Evolutionary conservation across 2,888 invertebrate species (phyloP).

Genomic region (Celastrina argiolus): DNA sequence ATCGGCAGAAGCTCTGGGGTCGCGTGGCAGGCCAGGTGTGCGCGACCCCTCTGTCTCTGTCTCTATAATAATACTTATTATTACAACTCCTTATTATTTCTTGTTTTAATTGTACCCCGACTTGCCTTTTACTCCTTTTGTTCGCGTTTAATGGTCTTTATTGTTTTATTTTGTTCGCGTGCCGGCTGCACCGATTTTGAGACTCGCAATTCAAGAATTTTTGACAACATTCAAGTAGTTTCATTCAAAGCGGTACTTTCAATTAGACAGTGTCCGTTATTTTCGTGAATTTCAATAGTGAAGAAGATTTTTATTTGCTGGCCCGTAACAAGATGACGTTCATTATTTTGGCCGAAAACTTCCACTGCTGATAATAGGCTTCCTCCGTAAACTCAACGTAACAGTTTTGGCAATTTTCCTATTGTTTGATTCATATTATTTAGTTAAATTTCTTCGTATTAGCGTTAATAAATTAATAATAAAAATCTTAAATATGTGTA

Average conservation of each 20-base stretch:
- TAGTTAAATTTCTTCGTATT: too few species aligned
- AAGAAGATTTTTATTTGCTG: slow-evolving; percentile 1
- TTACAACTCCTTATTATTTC: slow-evolving; percentile 76
- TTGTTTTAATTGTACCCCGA: slow-evolving; percentile 76
- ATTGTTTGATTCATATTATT: background rate
- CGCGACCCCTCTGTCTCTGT: slow-evolving; percentile 48
- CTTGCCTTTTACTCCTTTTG: slow-evolving; percentile 76
- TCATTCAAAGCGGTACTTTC: slow-evolving; percentile 3
- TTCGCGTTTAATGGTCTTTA: slow-evolving; percentile 73
- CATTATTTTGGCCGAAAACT: slow-evolving; percentile 2
- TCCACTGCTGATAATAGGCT: background rate
- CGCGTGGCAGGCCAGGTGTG: slow-evolving; percentile 65
- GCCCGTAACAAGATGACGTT: slow-evolving; percentile 11
- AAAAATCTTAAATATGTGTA: too few species aligned
- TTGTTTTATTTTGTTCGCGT: slow-evolving; percentile 70
- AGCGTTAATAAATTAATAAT: too few species aligned
- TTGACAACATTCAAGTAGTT: slow-evolving; percentile 13
- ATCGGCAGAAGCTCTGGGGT: slow-evolving; percentile 44
- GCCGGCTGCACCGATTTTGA: slow-evolving; percentile 61
- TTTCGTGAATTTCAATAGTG: background rate
- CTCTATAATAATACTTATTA: slow-evolving; percentile 73
- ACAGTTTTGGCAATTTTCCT: background rate
- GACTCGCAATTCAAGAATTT: slow-evolving; percentile 33
- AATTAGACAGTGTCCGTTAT: slow-evolving; percentile 9
- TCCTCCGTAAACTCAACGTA: background rate